These are phyloP conservation scores for Solenopsis fugax DNA, from an alignment of 1,140 invertebrate genomes.

Conservation along the genomic window DNA sequence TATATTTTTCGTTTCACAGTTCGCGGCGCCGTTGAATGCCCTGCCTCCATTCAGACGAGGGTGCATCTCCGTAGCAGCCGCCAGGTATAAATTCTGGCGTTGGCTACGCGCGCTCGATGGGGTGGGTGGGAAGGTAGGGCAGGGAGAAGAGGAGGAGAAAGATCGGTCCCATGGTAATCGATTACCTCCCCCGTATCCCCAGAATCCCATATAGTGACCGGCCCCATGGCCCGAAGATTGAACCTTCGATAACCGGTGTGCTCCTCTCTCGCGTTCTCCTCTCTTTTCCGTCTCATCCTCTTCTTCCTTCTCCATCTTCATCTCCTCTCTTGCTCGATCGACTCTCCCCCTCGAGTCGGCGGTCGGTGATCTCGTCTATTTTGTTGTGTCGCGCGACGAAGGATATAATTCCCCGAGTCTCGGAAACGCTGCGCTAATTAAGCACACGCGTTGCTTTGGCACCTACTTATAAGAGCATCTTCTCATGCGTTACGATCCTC, in stretches of 20 bases:
- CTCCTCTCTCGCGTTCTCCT: slow-evolving; percentile 72
- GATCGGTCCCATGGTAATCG: slow-evolving; percentile 85
- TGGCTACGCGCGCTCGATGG: slow-evolving; percentile 68
- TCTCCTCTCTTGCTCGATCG: slow-evolving; percentile 7
- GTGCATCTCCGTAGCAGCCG: slow-evolving; percentile 83
- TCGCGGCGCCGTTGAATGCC: slow-evolving; percentile 79
- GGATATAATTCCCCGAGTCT: slow-evolving; percentile 62
- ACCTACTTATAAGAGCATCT: slow-evolving; percentile 38
- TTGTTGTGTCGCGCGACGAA: slow-evolving; percentile 62
- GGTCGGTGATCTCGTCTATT: slow-evolving; percentile 63
- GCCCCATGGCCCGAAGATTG: slow-evolving; percentile 82
- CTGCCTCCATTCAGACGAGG: slow-evolving; percentile 81
- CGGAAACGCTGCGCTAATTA: slow-evolving; percentile 72
- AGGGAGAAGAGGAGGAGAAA: slow-evolving; percentile 71
- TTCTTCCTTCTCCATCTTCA: background rate
- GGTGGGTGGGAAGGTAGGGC: slow-evolving; percentile 58
- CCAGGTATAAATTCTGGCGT: slow-evolving; percentile 86
- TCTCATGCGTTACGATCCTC: background rate
- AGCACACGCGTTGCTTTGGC: slow-evolving; percentile 57
- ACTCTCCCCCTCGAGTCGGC: background rate
- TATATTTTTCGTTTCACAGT: slow-evolving; percentile 86
- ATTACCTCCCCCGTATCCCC: slow-evolving; percentile 83
- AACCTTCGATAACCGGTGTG: slow-evolving; percentile 82
- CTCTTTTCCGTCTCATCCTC: background rate
- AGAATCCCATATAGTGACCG: slow-evolving; percentile 84